phyloP scores from a whole-genome alignment of 1,140 invertebrate genomes.

The Drosophila orena region DNA sequence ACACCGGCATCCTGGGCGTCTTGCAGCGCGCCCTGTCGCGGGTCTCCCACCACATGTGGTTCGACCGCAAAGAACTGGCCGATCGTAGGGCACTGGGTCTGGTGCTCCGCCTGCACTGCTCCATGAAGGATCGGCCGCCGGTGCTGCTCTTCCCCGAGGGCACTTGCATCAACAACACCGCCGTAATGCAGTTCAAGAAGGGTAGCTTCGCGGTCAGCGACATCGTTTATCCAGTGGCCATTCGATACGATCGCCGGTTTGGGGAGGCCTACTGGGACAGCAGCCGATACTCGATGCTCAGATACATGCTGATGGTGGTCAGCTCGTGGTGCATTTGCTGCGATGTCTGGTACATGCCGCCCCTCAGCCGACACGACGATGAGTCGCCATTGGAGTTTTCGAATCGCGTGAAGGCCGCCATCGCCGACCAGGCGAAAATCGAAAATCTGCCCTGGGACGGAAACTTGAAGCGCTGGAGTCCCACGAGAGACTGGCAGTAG shows the following conservation, averaged over 20 bases:
- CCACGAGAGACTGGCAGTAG: slow-evolving; percentile 55
- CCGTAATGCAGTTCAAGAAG: slow-evolving; percentile 70
- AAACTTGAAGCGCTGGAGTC: slow-evolving; percentile 56
- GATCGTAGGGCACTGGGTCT: slow-evolving; percentile 39
- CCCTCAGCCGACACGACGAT: not conserved
- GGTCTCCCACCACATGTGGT: slow-evolving; percentile 64
- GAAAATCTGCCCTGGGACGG: slow-evolving; percentile 62
- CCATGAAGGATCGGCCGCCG: slow-evolving; percentile 23
- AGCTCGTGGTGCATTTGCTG: slow-evolving; percentile 61
- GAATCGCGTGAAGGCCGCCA: slow-evolving; percentile 53
- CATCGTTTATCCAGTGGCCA: slow-evolving; percentile 55
- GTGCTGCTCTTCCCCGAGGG: slow-evolving; percentile 64
- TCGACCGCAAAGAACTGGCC: slow-evolving; percentile 35
- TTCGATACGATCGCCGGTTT: slow-evolving; percentile 56
- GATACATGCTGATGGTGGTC: slow-evolving; percentile 55
- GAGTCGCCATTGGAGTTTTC: slow-evolving; percentile 51
- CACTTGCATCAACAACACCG: slow-evolving; percentile 70
- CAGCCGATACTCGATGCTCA: slow-evolving; percentile 55
- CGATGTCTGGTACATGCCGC: slow-evolving; percentile 60
- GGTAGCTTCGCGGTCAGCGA: slow-evolving; percentile 63
- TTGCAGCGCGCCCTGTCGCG: slow-evolving; percentile 49
- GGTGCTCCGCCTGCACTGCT: slow-evolving; percentile 40
- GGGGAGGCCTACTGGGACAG: slow-evolving; percentile 69
- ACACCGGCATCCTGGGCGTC: slow-evolving; percentile 56
- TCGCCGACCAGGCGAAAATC: slow-evolving; percentile 51